Percentiles rank a stretch among this genome's conserved stretches.
Evolutionary conservation across 2,797 vertebrate species (phyloP).

Genomic region (Atherinosoma microstoma): DNA sequence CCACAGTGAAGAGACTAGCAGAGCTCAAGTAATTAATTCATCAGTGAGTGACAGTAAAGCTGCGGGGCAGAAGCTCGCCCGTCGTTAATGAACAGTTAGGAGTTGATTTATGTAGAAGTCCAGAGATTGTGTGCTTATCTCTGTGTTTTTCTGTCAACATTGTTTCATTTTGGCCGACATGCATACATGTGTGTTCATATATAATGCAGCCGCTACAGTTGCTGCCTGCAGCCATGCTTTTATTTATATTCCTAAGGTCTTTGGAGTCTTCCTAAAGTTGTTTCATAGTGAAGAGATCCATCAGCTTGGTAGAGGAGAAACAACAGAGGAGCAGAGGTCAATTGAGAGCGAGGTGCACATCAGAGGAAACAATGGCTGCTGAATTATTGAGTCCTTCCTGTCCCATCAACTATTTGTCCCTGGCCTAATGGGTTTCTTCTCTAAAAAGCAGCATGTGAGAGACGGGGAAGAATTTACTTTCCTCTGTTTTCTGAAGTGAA

Average conservation of each 20-base stretch:
- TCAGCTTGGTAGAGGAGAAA: conserved; percentile 67
- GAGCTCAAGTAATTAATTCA: conserved; percentile 73
- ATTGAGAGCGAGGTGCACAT: conserved; percentile 73
- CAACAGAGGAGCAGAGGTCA: conserved; percentile 79
- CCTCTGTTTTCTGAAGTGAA: conserved; percentile 30
- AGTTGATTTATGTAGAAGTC: conserved; percentile 71
- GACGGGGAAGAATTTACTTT: conserved; percentile 31
- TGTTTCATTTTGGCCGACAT: conserved; percentile 47
- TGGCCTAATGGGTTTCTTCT: conserved; percentile 77
- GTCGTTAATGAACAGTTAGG: conserved; percentile 70
- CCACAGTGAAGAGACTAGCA: conserved; percentile 45
- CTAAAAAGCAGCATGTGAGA: conserved; percentile 67
- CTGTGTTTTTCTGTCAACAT: conserved; percentile 38
- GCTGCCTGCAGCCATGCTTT: conserved; percentile 56
- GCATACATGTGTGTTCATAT: conserved; percentile 47
- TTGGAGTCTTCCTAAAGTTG: conserved; percentile 56
- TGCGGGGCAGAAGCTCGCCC: conserved; percentile 53
- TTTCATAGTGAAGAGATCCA: conserved; percentile 68
- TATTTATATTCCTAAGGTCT: conserved; percentile 65
- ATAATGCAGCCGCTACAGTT: conserved; percentile 41
- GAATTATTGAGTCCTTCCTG: conserved; percentile 85
- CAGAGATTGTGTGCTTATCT: conserved; percentile 38
- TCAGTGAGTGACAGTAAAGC: conserved; percentile 74
- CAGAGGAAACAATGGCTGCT: conserved; percentile 83
- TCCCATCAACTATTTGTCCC: conserved; percentile 78